Conservation (phyloP, 2,888 invertebrate species). For the Creontiades dilutus region DNA sequence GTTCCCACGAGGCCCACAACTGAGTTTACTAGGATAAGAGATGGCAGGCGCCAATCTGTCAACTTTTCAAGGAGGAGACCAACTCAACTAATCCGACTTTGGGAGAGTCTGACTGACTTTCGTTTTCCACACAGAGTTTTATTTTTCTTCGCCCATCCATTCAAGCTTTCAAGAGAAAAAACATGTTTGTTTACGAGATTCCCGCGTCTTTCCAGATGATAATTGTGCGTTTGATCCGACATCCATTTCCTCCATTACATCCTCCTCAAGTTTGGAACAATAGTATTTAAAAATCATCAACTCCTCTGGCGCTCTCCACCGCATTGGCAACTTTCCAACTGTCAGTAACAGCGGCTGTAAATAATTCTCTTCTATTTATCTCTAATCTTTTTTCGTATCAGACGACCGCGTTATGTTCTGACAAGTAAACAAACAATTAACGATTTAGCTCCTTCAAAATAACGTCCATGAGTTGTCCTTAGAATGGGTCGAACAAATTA, state of each 20-base stretch:
- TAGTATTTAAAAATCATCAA: constrained; percentile 31
- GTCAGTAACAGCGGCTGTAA: constrained; percentile 35
- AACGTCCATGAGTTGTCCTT: background rate
- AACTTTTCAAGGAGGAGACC: constrained; percentile 4
- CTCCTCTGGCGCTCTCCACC: background rate
- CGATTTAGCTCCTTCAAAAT: background rate
- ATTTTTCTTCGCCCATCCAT: background rate
- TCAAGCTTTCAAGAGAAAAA: background rate
- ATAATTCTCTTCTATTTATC: constrained; percentile 50
- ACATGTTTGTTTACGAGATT: constrained; percentile 42
- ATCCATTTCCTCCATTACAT: constrained; percentile 20
- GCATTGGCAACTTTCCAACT: constrained; percentile 40
- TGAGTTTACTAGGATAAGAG: background rate
- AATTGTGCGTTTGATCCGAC: constrained; percentile 52
- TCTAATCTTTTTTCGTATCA: constrained; percentile 59
- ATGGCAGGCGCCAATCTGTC: constrained; percentile 40
- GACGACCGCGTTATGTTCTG: constrained; percentile 50
- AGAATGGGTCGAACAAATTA: background rate
- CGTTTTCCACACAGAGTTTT: background rate
- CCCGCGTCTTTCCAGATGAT: constrained; percentile 32
- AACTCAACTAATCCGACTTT: constrained; percentile 49
- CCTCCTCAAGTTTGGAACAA: constrained; percentile 33
- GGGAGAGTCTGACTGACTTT: constrained; percentile 40
- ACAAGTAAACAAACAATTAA: constrained; percentile 53
- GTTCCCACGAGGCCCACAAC: constrained; percentile 40